These are phyloP conservation scores for Vicugna pacos DNA, from an alignment of 2,113 vertebrate species.

Conservation along the genomic window DNA sequence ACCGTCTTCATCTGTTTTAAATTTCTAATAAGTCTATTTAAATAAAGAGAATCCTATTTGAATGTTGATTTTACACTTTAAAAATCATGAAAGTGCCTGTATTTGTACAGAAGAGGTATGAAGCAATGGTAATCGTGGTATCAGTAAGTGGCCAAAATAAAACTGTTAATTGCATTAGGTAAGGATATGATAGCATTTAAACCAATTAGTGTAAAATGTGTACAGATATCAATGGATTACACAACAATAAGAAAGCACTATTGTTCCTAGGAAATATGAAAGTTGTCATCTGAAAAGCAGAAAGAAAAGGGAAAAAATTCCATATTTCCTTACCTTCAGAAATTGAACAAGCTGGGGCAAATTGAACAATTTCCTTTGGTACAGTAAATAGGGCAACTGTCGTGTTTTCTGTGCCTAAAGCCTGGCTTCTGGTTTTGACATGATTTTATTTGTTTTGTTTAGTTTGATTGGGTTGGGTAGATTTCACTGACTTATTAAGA, in stretches of 20 bases:
- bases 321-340: neutral
- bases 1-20: slow-evolving; percentile 89
- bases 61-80: slow-evolving; percentile 86
- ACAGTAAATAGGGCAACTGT: neutral
- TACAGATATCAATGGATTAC: neutral
- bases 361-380: neutral
- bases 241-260: slow-evolving; percentile 10
- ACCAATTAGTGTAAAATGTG: slow-evolving; percentile 49
- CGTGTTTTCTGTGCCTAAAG: neutral
- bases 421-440: neutral
- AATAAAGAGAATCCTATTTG: slow-evolving; percentile 87
- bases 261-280: neutral
- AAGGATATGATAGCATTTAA: slow-evolving; percentile 67
- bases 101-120: slow-evolving; percentile 56
- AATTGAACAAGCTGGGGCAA: neutral
- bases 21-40: slow-evolving; percentile 91
- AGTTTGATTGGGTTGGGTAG: neutral
- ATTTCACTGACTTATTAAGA: neutral
- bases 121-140: slow-evolving; percentile 64
- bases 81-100: slow-evolving; percentile 80
- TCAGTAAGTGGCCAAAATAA: slow-evolving; percentile 71
- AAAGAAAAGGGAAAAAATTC: neutral
- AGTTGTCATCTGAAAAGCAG: neutral
- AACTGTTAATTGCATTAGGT: slow-evolving; percentile 68
- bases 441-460: neutral